A percentile compares a stretch with the other conserved stretches of the same genome.
These are phyloP conservation scores for Nicator chloris DNA, from an alignment of 2,113 vertebrate genomes.

Conservation along the genomic window DNA sequence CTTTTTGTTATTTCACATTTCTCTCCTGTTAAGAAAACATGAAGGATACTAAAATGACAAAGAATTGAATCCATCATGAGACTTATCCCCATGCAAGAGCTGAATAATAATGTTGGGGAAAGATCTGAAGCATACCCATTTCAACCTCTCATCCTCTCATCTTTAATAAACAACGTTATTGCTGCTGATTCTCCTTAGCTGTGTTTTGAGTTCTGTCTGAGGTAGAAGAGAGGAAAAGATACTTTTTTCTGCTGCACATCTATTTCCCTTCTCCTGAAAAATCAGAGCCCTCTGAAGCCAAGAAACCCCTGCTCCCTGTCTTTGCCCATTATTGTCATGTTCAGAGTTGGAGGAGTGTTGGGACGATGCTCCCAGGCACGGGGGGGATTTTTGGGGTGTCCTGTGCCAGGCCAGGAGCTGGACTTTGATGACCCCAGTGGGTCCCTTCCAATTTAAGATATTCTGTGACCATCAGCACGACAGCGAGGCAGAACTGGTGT, in stretches of 20 bases:
- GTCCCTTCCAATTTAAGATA: background rate
- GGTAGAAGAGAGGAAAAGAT: background rate
- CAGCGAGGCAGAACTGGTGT: background rate
- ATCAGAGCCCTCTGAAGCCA: background rate
- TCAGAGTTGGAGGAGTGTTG: background rate
- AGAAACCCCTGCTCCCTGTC: background rate
- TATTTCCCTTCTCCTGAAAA: background rate
- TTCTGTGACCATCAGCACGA: accelerated
- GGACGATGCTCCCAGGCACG: accelerated
- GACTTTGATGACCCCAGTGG: background rate
- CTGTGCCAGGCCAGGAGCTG: background rate
- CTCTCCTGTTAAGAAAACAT: background rate
- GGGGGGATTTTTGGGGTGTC: background rate
- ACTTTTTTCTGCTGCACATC: background rate
- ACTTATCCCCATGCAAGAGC: background rate
- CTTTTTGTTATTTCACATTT: background rate
- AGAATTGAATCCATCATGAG: background rate
- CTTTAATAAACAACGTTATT: background rate
- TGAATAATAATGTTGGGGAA: background rate
- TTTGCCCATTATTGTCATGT: background rate
- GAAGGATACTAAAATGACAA: background rate
- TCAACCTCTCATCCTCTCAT: background rate
- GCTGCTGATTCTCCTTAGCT: background rate
- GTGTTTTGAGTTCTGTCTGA: background rate
- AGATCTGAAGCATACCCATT: background rate